These are phyloP conservation scores for Drosophila sp. DNA, from an alignment of 1,140 invertebrate genomes.

Conservation along the genomic window DNA sequence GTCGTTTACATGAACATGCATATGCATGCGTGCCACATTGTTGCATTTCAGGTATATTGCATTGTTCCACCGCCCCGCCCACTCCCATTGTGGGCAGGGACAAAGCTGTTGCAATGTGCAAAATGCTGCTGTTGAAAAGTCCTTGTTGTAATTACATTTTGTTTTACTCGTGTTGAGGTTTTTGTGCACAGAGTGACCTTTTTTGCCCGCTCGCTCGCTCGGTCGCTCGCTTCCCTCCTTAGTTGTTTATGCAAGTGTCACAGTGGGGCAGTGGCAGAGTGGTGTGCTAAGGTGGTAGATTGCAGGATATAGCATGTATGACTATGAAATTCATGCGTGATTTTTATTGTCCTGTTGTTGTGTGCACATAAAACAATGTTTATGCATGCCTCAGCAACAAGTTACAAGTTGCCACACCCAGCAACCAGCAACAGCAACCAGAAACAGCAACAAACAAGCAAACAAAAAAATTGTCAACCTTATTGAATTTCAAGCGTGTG, in stretches of 20 bases:
- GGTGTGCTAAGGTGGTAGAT: neutral
- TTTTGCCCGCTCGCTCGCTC: constrained; percentile 16
- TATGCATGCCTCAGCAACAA: constrained; percentile 72
- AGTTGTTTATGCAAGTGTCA: constrained; percentile 72
- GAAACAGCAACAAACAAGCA: neutral
- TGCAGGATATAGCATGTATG: constrained; percentile 30
- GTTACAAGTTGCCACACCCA: constrained; percentile 52
- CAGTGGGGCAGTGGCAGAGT: constrained; percentile 17
- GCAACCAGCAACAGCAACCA: constrained; percentile 16
- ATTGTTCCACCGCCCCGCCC: constrained; percentile 38
- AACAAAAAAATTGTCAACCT: constrained; percentile 63
- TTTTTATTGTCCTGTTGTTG: constrained; percentile 74
- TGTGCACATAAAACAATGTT: constrained; percentile 78
- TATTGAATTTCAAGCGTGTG: constrained; percentile 77
- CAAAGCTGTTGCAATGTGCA: constrained; percentile 65
- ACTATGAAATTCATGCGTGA: constrained; percentile 77
- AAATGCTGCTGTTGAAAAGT: constrained; percentile 62
- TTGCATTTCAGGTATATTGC: constrained; percentile 67
- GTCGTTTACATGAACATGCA: constrained; percentile 11
- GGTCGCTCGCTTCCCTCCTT: neutral
- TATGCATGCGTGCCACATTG: constrained; percentile 63
- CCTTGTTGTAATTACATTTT: constrained; percentile 82
- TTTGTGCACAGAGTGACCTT: constrained; percentile 68
- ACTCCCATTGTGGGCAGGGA: constrained; percentile 8
- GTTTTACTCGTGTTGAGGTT: constrained; percentile 81